phyloP scores from a whole-genome alignment of 1,140 invertebrate species.

The Pogonus chalceus region DNA sequence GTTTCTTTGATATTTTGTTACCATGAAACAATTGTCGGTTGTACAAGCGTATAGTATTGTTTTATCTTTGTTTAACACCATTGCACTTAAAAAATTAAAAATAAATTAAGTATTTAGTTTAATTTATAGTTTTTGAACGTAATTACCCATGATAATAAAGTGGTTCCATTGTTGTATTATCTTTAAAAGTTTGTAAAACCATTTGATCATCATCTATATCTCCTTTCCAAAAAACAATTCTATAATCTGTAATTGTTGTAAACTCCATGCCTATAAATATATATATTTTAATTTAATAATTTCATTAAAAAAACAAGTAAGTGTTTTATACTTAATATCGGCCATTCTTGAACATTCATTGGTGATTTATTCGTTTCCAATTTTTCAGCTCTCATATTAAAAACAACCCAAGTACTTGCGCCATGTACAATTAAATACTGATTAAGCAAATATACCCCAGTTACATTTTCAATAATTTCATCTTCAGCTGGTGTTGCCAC shows the following conservation, averaged over 20 bases:
- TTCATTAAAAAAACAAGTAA: slow-evolving; percentile 7
- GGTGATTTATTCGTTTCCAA: slow-evolving; percentile 47
- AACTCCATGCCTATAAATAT: slow-evolving; percentile 57
- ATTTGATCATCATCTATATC: slow-evolving; percentile 63
- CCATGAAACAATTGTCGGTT: slow-evolving; percentile 42
- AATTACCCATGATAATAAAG: slow-evolving; percentile 63
- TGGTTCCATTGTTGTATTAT: slow-evolving; percentile 46
- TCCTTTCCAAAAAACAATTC: slow-evolving; percentile 69
- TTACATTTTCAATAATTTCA: slow-evolving; percentile 28
- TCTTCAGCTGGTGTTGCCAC: neutral
- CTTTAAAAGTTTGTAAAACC: slow-evolving; percentile 50
- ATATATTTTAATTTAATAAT: neutral
- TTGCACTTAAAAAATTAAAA: slow-evolving; percentile 42
- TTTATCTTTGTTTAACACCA: slow-evolving; percentile 48
- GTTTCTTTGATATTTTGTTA: slow-evolving; percentile 44
- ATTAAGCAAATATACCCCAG: slow-evolving; percentile 65
- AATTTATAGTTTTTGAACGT: slow-evolving; percentile 11
- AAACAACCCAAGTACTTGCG: slow-evolving; percentile 55
- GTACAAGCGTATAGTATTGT: slow-evolving; percentile 50
- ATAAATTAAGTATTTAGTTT: slow-evolving; percentile 7
- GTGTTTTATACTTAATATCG: slow-evolving; percentile 51
- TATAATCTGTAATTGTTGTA: slow-evolving; percentile 55
- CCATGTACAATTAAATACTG: slow-evolving; percentile 61
- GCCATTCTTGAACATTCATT: slow-evolving; percentile 52
- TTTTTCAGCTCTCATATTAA: slow-evolving; percentile 65